Evolutionary conservation across 2,797 vertebrate genomes (phyloP).

Genomic region (Sebastes nivosus): DNA sequence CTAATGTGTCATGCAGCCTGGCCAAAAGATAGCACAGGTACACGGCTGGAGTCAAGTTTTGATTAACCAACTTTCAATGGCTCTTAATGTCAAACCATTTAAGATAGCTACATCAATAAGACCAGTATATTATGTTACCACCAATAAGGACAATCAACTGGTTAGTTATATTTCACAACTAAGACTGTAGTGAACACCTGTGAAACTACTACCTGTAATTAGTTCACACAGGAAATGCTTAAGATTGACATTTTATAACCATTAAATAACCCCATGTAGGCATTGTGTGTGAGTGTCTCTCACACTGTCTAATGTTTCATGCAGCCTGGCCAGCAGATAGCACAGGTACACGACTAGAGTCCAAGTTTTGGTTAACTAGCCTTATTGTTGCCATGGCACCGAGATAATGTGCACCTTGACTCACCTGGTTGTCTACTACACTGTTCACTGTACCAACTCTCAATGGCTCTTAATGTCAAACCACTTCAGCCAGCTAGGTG

Average conservation of each 20-base stretch:
- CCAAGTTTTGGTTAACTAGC: background rate
- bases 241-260: background rate
- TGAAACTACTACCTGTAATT: too few species aligned
- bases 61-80: background rate
- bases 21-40: background rate
- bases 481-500: background rate
- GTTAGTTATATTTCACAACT: background rate
- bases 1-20: background rate
- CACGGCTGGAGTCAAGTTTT: background rate
- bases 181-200: background rate
- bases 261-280: background rate
- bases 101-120: rapidly evolving
- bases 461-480: background rate
- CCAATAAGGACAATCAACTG: too few species aligned
- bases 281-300: too few species aligned
- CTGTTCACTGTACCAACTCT: background rate
- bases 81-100: too few species aligned
- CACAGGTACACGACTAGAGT: background rate
- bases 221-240: background rate
- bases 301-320: background rate
- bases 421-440: rapidly evolving
- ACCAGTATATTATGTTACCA: too few species aligned
- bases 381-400: background rate
- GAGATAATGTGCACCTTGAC: background rate
- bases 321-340: background rate